Conservation (phyloP, 2,113 vertebrate genomes). For the Illadopsis cleaveri region DNA sequence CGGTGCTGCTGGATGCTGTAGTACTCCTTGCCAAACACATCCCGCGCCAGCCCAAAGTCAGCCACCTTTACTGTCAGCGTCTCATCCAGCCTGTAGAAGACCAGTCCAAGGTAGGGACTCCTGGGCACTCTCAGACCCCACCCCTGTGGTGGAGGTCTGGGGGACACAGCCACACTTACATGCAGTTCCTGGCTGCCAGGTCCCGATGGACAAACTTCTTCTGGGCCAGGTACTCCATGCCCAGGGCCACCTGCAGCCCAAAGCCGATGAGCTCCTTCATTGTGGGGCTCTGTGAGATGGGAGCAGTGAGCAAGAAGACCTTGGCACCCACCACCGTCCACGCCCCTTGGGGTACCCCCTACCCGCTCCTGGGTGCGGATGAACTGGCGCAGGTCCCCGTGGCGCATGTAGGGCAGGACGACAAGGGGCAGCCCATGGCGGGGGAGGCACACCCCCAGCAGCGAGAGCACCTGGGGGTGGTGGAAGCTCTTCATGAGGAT, state of each 20-base stretch:
- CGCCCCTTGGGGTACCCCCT: not conserved
- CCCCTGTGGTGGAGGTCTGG: rapidly evolving
- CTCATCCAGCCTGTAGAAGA: constrained; percentile 86
- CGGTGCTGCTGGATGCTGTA: constrained; percentile 88
- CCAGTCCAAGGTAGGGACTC: rapidly evolving
- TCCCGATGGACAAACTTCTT: constrained; percentile 97
- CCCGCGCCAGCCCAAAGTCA: constrained; percentile 94
- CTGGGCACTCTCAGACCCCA: not conserved
- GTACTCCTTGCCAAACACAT: constrained; percentile 93
- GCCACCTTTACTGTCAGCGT: constrained; percentile 94
- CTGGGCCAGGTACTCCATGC: constrained; percentile 95
- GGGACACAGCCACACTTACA: constrained; percentile 76
- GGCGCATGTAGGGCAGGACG: constrained; percentile 93
- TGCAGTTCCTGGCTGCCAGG: constrained; percentile 96
- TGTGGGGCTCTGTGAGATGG: constrained; percentile 84
- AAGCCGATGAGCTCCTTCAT: constrained; percentile 95
- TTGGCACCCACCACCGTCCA: rapidly evolving
- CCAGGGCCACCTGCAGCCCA: constrained; percentile 91
- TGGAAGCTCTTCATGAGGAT: constrained; percentile 96
- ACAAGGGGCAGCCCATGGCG: constrained; percentile 86
- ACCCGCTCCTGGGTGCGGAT: constrained; percentile 90
- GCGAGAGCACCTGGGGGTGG: constrained; percentile 89
- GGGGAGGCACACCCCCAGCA: constrained; percentile 90
- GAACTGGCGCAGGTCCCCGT: constrained; percentile 92
- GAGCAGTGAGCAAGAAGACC: not conserved